A percentile compares a stretch with the other conserved stretches of the same genome.
Evolutionary conservation across 2,797 vertebrate genomes (phyloP).

Genomic region (Sebastes hopkinsi): DNA sequence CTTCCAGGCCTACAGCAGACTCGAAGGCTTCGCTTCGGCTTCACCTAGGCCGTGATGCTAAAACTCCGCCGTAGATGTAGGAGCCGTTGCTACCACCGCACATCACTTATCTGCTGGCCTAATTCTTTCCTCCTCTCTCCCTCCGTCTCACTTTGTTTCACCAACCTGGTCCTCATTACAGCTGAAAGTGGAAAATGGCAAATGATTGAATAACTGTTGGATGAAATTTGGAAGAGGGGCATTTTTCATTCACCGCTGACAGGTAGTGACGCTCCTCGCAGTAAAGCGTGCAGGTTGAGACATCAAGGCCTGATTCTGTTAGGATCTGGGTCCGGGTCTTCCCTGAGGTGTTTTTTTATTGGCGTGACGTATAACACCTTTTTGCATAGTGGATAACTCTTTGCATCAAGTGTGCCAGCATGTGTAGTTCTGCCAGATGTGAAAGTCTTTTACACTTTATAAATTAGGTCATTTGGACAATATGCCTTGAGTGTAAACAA

Average conservation of each 20-base stretch:
- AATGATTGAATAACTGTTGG: slow-evolving; percentile 45
- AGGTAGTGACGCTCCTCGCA: not conserved
- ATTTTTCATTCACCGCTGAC: slow-evolving; percentile 17
- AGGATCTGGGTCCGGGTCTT: not conserved
- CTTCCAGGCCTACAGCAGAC: slow-evolving; percentile 70
- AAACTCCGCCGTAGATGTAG: not conserved
- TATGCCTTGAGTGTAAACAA: slow-evolving; percentile 52
- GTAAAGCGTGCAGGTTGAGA: not conserved
- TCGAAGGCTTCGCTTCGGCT: slow-evolving; percentile 33
- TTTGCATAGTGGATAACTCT: not conserved
- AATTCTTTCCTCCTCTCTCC: slow-evolving; percentile 13
- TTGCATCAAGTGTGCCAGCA: not conserved
- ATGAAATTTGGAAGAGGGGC: not conserved
- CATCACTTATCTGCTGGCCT: slow-evolving; percentile 51
- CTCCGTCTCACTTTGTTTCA: slow-evolving; percentile 11
- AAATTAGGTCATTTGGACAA: slow-evolving; percentile 29
- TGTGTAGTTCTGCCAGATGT: slow-evolving; percentile 14
- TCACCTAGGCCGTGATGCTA: slow-evolving; percentile 24
- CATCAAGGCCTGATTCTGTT: not conserved
- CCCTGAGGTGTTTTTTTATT: not conserved
- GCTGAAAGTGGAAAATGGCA: slow-evolving; percentile 42
- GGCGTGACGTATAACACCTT: not conserved
- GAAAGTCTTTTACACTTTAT: slow-evolving; percentile 23
- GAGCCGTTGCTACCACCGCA: slow-evolving; percentile 17
- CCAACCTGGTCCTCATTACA: slow-evolving; percentile 44